Base-by-base conservation (phyloP, 2,113 vertebrate species). In the Ivindomyrus marchei region DNA sequence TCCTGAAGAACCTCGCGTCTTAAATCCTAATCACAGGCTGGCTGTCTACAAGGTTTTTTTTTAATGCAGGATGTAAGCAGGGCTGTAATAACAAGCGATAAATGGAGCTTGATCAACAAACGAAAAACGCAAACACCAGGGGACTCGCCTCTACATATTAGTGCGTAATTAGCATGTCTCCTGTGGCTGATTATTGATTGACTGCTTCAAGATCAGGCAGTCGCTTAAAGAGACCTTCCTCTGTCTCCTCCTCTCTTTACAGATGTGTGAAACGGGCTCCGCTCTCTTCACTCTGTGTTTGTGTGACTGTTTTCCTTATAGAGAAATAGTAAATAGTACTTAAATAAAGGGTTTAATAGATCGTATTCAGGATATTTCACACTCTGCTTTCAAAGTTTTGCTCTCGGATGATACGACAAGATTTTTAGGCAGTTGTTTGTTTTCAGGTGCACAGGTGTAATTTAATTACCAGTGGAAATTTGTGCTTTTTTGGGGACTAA, bases 131-230 rank as follows among this genome's bases (percentile, higher is more conserved):
- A 46, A 84, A 13, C 4, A n/a, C 42, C 91, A 27, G 90, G 90
- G 92, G 91, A 89, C 90, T 91, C 88, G 77, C 85, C 89, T 90
- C 66, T 49, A 36, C 85, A 86, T 88, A 93, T 92, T 91, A 93
- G 92, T 87, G 87, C 19, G 52, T 92, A 86, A 91, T 92, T 92
- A 93, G 90, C 85, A 39, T 52, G 49, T 39, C 47, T 87, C 88
- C 66, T 58, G 47, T 52, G 85, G 56, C 46, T 66, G 45, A 4
- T 88, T 62, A 46, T 66, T 88, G 87, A 88, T 66, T 62, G 87
- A 45, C 87, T 62, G 87, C 87, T 21, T 42, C 36, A 62, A 58
- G 39, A 88, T 88, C 53, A 66, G 56, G 9, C 74, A 39, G 74
- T 80, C 17, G 36, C 56, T 88, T 36, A 66, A 42, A 50, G 87